phyloP scores from a whole-genome alignment of 2,113 vertebrate species.

The Pituophis catenifer region DNA sequence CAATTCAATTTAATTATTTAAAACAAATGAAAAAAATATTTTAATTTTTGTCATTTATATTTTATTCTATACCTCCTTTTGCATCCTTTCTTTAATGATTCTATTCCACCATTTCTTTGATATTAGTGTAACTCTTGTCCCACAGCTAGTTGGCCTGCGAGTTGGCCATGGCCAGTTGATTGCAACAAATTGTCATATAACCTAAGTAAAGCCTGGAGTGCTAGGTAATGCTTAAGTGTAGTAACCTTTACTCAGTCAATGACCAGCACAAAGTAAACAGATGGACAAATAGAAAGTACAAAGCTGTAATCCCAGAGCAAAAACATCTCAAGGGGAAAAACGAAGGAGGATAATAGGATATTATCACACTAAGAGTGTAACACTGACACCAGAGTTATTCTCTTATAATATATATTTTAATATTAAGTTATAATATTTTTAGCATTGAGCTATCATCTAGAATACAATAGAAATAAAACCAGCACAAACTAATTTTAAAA shows the following conservation, averaged over 20 bases:
- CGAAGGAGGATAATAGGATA: neutral
- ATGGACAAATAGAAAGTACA: neutral
- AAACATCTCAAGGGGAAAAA: neutral
- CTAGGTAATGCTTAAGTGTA: neutral
- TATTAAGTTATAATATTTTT: neutral
- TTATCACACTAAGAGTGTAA: neutral
- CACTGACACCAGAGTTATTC: neutral
- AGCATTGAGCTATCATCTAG: neutral
- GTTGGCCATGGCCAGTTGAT: neutral
- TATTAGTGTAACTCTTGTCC: neutral
- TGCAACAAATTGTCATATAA: neutral
- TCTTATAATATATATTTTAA: neutral
- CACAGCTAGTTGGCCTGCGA: neutral
- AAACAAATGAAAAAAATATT: neutral
- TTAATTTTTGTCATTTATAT: neutral
- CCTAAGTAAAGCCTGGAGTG: neutral
- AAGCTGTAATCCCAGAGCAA: neutral
- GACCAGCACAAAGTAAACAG: neutral
- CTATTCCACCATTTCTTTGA: neutral
- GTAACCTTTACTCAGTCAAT: neutral
- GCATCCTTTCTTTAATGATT: neutral
- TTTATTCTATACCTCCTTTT: neutral
- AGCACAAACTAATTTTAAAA: neutral
- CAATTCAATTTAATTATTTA: neutral
- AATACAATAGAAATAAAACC: neutral